Evolutionary conservation across 30 jellyfish, hydroid and myxozoan species (phyloP), one percentile per base, ranked within the genome.

Genomic region (Aurelia sp.): DNA sequence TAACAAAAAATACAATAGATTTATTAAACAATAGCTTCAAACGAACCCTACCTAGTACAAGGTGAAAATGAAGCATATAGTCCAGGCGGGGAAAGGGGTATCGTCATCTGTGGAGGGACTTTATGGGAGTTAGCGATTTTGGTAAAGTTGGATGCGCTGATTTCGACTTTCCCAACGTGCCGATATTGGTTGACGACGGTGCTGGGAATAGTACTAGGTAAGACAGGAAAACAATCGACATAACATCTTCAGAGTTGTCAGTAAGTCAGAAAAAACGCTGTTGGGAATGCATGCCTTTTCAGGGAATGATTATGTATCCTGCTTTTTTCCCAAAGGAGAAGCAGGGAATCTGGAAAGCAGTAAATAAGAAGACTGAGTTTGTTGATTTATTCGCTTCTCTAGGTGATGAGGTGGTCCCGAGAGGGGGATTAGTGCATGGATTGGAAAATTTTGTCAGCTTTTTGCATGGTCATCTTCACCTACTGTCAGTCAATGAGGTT

Each of bases 71-170:
- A n/a, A n/a, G n/a, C n/a, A n/a, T 27, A 18, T 66, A 68, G 91
- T 18, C 85, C 78, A 82, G 92, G 92, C 13, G 92, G 67, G 71
- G 85, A 70, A 62, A 62, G 75, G 92, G 73, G 21, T 66, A 72
- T 71, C 84, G 92, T 82, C 85, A 57, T 78, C 79, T 73, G 92
- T 31, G 19, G 61, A 66, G 71, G 85, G 63, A 82, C 37, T 82
- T 70, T 82, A 72, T 60, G 77, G 73, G 67, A 82, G 33, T 19
- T 8, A n/a, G 71, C 71, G 72, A 41, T 31, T 61, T 53, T 51
- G 71, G 79, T 68, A 73, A 82, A 82, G 58, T 82, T 72, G 21
- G 82, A 57, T 63, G 82, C 84, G 92, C 92, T 82, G 92, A 82
- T 82, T 82, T 65, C 81, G 73, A n/a, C 0, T 37, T 77, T 31